These are phyloP conservation scores for Lordiphosa fenestrarum DNA, from an alignment of 2,888 invertebrate species.

Conservation along the genomic window DNA sequence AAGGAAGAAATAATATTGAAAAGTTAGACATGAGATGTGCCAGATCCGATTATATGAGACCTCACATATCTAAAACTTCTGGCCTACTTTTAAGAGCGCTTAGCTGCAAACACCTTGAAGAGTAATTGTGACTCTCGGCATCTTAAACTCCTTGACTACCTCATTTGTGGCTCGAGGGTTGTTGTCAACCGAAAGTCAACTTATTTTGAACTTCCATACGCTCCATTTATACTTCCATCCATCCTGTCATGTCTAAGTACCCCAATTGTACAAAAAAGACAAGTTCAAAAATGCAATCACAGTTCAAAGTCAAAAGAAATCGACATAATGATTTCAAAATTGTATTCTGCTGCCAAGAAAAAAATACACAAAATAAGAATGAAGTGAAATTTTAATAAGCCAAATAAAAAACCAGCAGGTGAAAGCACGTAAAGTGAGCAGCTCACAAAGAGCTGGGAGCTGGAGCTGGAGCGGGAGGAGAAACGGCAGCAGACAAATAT, in stretches of 20 bases:
- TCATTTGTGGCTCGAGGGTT: too few relatives aligned
- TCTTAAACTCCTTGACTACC: too few relatives aligned
- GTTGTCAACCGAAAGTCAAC: too few relatives aligned
- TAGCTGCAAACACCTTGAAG: too few relatives aligned
- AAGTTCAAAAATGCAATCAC: slow-evolving; percentile 38
- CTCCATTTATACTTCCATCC: background rate
- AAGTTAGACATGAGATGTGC: too few relatives aligned
- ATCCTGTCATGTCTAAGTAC: slow-evolving; percentile 3
- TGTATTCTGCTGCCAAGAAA: slow-evolving; percentile 1
- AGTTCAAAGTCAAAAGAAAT: slow-evolving; percentile 43
- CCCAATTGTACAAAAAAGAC: slow-evolving; percentile 14
- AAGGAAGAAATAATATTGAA: too few relatives aligned
- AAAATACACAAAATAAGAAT: slow-evolving; percentile 3
- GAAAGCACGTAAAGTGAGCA: slow-evolving; percentile 26
- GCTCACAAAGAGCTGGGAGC: slow-evolving; percentile 7
- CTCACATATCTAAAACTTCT: too few relatives aligned
- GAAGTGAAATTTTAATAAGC: slow-evolving; percentile 32
- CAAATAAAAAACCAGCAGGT: slow-evolving; percentile 30
- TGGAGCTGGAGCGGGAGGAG: too few relatives aligned
- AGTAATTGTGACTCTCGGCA: too few relatives aligned
- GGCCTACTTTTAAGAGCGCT: too few relatives aligned
- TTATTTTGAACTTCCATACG: too few relatives aligned
- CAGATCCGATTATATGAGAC: too few relatives aligned
- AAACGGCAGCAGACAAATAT: slow-evolving; percentile 2
- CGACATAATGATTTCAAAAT: slow-evolving; percentile 42